These are phyloP conservation scores for Lepeophtheirus nordmannii DNA, from an alignment of 2,888 invertebrate species.

Conservation along the genomic window DNA sequence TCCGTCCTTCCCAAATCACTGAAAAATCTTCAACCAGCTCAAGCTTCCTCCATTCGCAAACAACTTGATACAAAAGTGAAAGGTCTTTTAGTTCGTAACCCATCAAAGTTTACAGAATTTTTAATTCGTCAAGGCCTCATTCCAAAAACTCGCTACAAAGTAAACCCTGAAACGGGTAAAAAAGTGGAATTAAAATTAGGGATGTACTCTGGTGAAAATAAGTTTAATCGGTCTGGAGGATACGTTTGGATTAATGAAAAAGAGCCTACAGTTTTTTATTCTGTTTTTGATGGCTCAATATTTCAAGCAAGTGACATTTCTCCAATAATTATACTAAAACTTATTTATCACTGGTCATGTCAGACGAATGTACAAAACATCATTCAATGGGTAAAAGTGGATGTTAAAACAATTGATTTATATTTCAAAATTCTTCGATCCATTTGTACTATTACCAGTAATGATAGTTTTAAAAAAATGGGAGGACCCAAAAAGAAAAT, in stretches of 20 bases:
- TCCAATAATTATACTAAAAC: slow-evolving; percentile 61
- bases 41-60: no score
- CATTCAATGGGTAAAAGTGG: slow-evolving; percentile 69
- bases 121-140: slow-evolving; percentile 68
- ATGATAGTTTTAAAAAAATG: slow-evolving; percentile 32
- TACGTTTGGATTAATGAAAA: slow-evolving; percentile 58
- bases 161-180: slow-evolving; percentile 11
- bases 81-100: slow-evolving; percentile 58
- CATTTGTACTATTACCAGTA: slow-evolving; percentile 60
- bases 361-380: slow-evolving; percentile 78
- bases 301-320: slow-evolving; percentile 69
- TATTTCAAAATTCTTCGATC: slow-evolving; percentile 56
- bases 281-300: slow-evolving; percentile 69
- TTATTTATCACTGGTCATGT: slow-evolving; percentile 79
- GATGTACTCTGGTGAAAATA: slow-evolving; percentile 69
- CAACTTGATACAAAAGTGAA: slow-evolving; percentile 57
- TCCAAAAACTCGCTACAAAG: slow-evolving; percentile 29
- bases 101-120: slow-evolving; percentile 77
- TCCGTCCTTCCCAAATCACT: no score
- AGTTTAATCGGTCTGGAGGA: slow-evolving; percentile 55
- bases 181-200: slow-evolving; percentile 55
- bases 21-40: no score
- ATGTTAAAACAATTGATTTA: slow-evolving; percentile 50
- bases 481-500: slow-evolving; percentile 28
- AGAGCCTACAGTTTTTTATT: slow-evolving; percentile 38